Base-by-base conservation (phyloP, 2,113 vertebrate species). In the Nyctereutes procyonoides region DNA sequence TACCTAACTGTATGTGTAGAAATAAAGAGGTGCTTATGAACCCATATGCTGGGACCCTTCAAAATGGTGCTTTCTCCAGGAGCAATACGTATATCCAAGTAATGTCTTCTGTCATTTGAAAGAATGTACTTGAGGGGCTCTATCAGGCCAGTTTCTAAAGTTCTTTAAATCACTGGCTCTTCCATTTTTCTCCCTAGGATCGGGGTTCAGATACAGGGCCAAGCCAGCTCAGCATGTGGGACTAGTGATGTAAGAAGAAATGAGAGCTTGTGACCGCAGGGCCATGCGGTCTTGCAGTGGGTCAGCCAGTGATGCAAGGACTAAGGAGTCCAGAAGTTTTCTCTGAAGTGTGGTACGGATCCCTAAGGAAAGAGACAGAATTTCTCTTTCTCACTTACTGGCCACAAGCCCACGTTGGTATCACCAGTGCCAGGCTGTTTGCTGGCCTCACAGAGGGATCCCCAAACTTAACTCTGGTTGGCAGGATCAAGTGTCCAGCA, bases 11-110 rank as follows among this genome's bases (percentile, higher is more conserved):
- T 82, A 56, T 35, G 53, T 92, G 5, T 84, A 53, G 67, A 91
- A 79, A 80, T 95, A 82, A 90, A 48, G 48, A 96, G 14, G 51
- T 86, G 51, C 26, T 62, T 80, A 62, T 87, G 83, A 81, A 32
- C 8, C 12, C 30, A 22, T 6, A 9, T 51, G 17, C 81, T 67
- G 9, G 35, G 35, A 7, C 13, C 22, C 69, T 69, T 76, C 53
- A 67, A 87, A 89, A 48, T 71, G 26, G 22, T 76, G 16, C 24
- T 77, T 87, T 97, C 79, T 94, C 77, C 55, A 56, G 83, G n/a
- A 93, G n/a, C 65, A 65, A 19, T 43, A n/a, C 7, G 55, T 82
- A 19, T 4, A 28, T 84, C 19, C 43, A 32, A 60, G 32, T 67
- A 69, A 9, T 43, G 8, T 58, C 60, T 91, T 67, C 67, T 26